These are phyloP conservation scores for Amphipoea oculea DNA, from an alignment of 2,888 invertebrate genomes.

Conservation along the genomic window DNA sequence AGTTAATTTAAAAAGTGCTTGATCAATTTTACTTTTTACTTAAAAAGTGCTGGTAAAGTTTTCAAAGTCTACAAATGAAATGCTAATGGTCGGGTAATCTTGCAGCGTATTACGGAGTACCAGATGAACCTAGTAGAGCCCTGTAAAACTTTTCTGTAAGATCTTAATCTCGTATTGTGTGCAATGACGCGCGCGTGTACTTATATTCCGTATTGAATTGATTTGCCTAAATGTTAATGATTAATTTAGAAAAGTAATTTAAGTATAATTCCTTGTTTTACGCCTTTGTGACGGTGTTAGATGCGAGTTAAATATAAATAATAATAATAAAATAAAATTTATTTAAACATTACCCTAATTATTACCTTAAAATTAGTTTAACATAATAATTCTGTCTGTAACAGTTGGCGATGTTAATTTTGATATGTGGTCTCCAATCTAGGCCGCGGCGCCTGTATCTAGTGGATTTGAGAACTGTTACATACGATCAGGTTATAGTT, in stretches of 20 bases:
- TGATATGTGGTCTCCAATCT: neutral
- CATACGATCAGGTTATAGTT: neutral
- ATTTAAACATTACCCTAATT: neutral
- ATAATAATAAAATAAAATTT: neutral
- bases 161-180: slow-evolving; percentile 15
- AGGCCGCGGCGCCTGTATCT: neutral
- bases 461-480: neutral
- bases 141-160: slow-evolving; percentile 41
- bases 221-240: neutral
- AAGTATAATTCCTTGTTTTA: neutral
- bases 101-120: slow-evolving; percentile 29
- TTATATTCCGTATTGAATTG: neutral
- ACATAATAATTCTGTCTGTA: neutral
- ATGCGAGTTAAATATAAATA: neutral
- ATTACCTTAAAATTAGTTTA: neutral
- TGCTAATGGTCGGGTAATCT: neutral
- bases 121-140: neutral
- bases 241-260: neutral
- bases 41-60: slow-evolving; percentile 43
- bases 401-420: neutral
- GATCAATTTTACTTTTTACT: slow-evolving; percentile 11
- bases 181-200: neutral
- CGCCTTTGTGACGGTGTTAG: neutral
- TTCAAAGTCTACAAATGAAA: slow-evolving; percentile 14
- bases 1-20: slow-evolving; percentile 42